Conservation (phyloP, 2,797 vertebrate species). For the Florisuga fusca region DNA sequence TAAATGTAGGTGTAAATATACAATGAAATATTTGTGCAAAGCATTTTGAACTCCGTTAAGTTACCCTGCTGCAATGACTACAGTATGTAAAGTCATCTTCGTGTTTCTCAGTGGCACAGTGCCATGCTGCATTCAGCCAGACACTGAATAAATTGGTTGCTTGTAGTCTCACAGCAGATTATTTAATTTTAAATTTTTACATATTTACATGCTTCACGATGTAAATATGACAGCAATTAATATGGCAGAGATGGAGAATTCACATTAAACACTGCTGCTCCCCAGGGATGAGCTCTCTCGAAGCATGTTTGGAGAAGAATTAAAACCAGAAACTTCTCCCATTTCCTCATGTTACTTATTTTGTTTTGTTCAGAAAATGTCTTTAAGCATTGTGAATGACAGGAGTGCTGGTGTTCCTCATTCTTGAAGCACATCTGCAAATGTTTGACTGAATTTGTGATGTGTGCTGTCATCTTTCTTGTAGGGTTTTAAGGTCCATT, state of each 20-base stretch:
- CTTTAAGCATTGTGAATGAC: neutral
- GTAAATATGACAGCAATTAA: conserved; percentile 41
- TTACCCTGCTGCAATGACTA: conserved; percentile 12
- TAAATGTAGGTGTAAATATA: conserved; percentile 5
- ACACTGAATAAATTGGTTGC: neutral
- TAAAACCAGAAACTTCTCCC: neutral
- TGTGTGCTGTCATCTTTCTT: neutral
- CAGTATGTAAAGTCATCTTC: neutral
- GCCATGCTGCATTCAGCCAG: neutral
- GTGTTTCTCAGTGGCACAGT: conserved; percentile 5
- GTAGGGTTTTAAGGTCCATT: neutral
- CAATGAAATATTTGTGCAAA: conserved; percentile 30
- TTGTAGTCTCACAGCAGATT: neutral
- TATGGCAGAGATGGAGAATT: conserved; percentile 9
- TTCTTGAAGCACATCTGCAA: neutral
- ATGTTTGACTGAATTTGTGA: neutral
- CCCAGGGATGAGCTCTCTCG: neutral
- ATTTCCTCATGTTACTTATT: neutral
- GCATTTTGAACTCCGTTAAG: neutral
- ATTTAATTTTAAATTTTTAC: conserved; percentile 57
- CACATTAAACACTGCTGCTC: neutral
- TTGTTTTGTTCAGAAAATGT: neutral
- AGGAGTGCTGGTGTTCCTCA: neutral
- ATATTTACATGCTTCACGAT: too few relatives aligned
- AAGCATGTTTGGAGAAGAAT: neutral